These are phyloP conservation scores for Leptonema lineaticorne DNA, from an alignment of 1,140 invertebrate genomes.

Conservation along the genomic window DNA sequence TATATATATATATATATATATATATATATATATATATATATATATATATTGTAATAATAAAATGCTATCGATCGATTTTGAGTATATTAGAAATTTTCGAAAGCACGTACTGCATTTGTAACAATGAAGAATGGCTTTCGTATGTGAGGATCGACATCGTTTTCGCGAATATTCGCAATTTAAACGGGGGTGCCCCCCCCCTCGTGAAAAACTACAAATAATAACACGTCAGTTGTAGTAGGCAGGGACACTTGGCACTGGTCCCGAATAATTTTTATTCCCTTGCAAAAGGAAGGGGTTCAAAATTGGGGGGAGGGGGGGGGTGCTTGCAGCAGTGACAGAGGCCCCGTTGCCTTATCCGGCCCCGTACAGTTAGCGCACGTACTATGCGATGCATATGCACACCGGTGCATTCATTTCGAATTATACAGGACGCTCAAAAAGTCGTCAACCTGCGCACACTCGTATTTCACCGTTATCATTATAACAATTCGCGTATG, in stretches of 20 bases:
- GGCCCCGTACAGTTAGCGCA: neutral
- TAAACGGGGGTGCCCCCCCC: constrained; percentile 10
- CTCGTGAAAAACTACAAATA: constrained; percentile 39
- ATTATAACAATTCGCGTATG: too few species aligned
- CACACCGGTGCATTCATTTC: constrained; percentile 29
- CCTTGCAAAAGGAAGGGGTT: too few species aligned
- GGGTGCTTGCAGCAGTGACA: too few species aligned
- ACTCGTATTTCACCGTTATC: too few species aligned
- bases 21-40: too few species aligned
- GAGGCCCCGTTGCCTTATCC: constrained; percentile 37
- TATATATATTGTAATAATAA: too few species aligned
- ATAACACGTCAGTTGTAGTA: constrained; percentile 35
- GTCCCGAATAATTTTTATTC: constrained; percentile 42
- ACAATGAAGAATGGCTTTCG: neutral
- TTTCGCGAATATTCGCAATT: constrained; percentile 27
- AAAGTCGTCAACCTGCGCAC: too few species aligned
- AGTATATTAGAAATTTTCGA: too few species aligned
- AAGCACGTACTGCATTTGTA: neutral
- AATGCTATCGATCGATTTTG: too few species aligned
- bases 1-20: too few species aligned
- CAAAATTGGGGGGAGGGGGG: neutral
- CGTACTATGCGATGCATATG: constrained; percentile 20
- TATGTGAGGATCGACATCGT: neutral
- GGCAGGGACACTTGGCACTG: constrained; percentile 36
- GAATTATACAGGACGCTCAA: too few species aligned